phyloP scores from a whole-genome alignment of 2,113 vertebrate genomes.

The Caracal caracal region DNA sequence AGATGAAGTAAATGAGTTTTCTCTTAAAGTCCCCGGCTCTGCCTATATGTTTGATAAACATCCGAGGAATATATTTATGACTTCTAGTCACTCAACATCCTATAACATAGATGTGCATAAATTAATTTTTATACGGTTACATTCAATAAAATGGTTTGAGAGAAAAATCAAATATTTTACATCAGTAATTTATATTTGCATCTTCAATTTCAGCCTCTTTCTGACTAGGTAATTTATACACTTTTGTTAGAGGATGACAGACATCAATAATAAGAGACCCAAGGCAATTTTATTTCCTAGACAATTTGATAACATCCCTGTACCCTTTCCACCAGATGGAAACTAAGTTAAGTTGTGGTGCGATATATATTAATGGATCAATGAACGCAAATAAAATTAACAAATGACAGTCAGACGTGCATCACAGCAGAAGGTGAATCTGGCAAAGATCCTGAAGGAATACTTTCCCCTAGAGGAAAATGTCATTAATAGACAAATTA shows the following conservation, averaged over 20 bases:
- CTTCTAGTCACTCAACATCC: neutral
- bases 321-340: conserved; percentile 50
- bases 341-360: conserved; percentile 49
- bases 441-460: conserved; percentile 12
- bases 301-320: conserved; percentile 39
- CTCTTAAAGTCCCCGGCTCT: neutral
- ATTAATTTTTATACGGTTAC: neutral
- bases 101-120: neutral
- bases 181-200: conserved; percentile 27
- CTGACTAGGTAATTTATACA: conserved; percentile 13
- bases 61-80: neutral
- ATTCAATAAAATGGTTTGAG: neutral
- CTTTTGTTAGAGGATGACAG: conserved; percentile 39
- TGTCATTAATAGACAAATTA: conserved; percentile 19
- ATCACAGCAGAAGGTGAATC: conserved; percentile 50
- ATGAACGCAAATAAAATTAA: conserved; percentile 63
- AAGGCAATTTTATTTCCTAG: conserved; percentile 51
- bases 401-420: conserved; percentile 41
- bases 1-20: neutral
- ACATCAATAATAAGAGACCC: neutral
- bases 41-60: neutral
- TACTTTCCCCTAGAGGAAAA: neutral
- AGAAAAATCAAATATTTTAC: conserved; percentile 8
- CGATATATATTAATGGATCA: conserved; percentile 50
- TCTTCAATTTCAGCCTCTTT: conserved; percentile 5